Evolutionary conservation across 2,888 invertebrate genomes (phyloP).

Genomic region (Cataglyphis livida): DNA sequence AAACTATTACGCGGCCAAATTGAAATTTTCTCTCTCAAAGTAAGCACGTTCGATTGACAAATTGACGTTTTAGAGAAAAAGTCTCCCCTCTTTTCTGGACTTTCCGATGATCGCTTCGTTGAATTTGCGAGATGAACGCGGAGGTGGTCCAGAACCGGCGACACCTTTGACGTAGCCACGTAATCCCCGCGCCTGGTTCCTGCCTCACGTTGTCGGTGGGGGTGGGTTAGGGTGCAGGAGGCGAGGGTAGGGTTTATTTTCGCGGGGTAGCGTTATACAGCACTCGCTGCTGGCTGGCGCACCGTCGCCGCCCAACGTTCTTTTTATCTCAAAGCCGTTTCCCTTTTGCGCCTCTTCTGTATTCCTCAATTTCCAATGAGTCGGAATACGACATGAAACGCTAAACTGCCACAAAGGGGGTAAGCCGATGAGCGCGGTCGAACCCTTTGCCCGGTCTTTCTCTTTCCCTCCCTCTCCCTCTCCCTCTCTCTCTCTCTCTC

Average conservation of each 20-base stretch:
- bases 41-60: slow-evolving; percentile 28
- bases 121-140: slow-evolving; percentile 27
- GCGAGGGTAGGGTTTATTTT: slow-evolving; percentile 66
- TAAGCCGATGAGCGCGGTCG: slow-evolving; percentile 71
- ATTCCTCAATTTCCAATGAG: slow-evolving; percentile 85
- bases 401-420: slow-evolving; percentile 84
- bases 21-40: not conserved
- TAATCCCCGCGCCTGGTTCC: slow-evolving; percentile 29
- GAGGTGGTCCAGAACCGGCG: slow-evolving; percentile 29
- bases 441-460: slow-evolving; percentile 72
- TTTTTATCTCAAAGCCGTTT: slow-evolving; percentile 84
- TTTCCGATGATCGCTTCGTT: slow-evolving; percentile 50
- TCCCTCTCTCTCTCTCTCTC: slow-evolving; percentile 38
- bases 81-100: slow-evolving; percentile 28
- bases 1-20: not conserved
- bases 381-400: slow-evolving; percentile 85
- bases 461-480: slow-evolving; percentile 54
- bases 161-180: slow-evolving; percentile 57
- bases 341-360: slow-evolving; percentile 80
- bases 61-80: slow-evolving; percentile 7
- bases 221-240: slow-evolving; percentile 29
- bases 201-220: slow-evolving; percentile 28
- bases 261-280: slow-evolving; percentile 64
- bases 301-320: slow-evolving; percentile 71
- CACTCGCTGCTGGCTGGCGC: slow-evolving; percentile 51